phyloP scores from a whole-genome alignment of 2,113 vertebrate genomes.

The Eira barbara region DNA sequence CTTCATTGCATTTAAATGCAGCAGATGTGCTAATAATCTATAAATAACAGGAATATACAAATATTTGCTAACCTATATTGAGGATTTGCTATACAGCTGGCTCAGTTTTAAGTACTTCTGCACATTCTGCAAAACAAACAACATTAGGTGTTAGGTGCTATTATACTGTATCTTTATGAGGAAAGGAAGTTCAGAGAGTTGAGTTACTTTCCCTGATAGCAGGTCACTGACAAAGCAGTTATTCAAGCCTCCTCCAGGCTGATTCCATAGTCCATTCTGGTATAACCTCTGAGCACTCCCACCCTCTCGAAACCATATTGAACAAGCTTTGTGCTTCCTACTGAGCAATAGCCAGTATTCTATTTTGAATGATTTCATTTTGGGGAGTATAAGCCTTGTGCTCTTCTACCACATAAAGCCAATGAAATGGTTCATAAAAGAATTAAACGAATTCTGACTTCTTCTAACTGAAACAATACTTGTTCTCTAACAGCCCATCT shows the following conservation, averaged over 20 bases:
- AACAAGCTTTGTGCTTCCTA: not conserved
- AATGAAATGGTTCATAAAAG: not conserved
- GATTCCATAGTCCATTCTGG: rapidly evolving
- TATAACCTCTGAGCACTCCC: not conserved
- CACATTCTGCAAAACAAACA: not conserved
- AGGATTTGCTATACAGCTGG: not conserved
- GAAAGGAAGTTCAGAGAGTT: not conserved
- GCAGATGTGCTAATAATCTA: not conserved
- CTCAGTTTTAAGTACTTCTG: not conserved
- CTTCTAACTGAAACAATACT: not conserved
- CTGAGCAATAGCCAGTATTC: not conserved
- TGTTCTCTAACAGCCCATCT: not conserved
- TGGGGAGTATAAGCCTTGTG: not conserved
- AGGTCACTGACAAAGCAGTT: not conserved
- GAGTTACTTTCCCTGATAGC: not conserved
- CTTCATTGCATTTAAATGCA: not conserved
- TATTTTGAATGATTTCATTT: not conserved
- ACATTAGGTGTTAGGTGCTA: not conserved
- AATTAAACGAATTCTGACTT: not conserved
- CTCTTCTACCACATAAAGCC: not conserved
- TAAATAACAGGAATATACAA: not conserved
- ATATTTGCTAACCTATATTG: not conserved
- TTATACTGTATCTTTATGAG: not conserved
- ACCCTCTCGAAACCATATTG: not conserved
- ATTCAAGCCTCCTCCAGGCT: not conserved